Evolutionary conservation across 1,140 invertebrate genomes (phyloP).

Genomic region (Drosophila cardini): DNA sequence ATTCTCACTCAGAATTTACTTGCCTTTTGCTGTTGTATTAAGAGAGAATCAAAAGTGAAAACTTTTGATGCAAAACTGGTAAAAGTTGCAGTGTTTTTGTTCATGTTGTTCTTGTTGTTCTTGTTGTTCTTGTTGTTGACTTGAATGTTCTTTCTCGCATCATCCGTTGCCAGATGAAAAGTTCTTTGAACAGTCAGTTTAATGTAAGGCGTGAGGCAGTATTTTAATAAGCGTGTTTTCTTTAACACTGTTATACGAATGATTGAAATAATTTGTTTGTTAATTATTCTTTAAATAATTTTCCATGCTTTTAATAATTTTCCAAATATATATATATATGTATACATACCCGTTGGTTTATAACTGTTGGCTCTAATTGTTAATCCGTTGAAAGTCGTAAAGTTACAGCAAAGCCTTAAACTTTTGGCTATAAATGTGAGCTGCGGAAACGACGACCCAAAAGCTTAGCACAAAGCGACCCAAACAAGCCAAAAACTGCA

Average conservation of each 20-base stretch:
- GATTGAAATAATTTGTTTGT: neutral
- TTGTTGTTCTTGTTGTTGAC: conserved; percentile 24
- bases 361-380: neutral
- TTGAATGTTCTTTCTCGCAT: conserved; percentile 40
- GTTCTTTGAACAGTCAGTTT: conserved; percentile 23
- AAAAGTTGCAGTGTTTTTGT: conserved; percentile 31
- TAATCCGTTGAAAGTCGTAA: conserved; percentile 7
- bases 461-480: conserved; percentile 26
- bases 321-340: neutral
- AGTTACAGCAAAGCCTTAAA: conserved; percentile 17
- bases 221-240: neutral
- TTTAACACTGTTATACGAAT: neutral
- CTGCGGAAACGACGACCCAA: conserved; percentile 6
- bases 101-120: conserved; percentile 22
- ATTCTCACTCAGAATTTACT: neutral
- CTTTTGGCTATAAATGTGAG: conserved; percentile 19
- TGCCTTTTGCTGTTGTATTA: conserved; percentile 2
- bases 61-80: conserved; percentile 22
- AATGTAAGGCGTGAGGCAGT: neutral
- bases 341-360: no score
- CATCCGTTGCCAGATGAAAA: conserved; percentile 39
- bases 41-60: conserved; percentile 20
- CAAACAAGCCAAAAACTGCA: conserved; percentile 45
- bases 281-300: neutral
- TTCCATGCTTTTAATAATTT: neutral